Percentiles rank a stretch among this genome's conserved stretches.
Evolutionary conservation across 2,888 invertebrate species (phyloP).

Genomic region (Byasa hedistus): DNA sequence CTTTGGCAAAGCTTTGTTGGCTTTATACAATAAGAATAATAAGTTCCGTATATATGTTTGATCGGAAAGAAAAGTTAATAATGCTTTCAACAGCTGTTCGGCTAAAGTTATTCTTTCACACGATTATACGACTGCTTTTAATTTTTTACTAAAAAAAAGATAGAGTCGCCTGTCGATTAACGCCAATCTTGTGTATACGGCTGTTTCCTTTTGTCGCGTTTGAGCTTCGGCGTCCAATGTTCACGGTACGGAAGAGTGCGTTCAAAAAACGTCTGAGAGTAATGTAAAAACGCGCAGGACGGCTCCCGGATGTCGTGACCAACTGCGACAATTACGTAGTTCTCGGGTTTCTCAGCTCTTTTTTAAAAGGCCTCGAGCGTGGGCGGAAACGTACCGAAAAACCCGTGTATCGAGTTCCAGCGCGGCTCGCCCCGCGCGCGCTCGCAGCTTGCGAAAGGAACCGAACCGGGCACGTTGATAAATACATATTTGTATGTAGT

Average conservation of each 20-base stretch:
- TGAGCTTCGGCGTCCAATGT: conserved; percentile 10
- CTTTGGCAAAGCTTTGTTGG: conserved; percentile 7
- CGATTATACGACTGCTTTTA: too few species aligned
- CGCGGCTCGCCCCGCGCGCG: conserved; percentile 25
- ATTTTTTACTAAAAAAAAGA: too few species aligned
- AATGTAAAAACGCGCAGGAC: conserved; percentile 46
- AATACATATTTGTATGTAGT: not conserved
- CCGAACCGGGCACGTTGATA: not conserved
- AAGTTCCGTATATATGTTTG: not conserved
- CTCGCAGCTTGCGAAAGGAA: conserved; percentile 2
- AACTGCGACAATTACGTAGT: conserved; percentile 36
- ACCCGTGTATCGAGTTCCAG: conserved; percentile 34
- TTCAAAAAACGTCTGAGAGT: conserved; percentile 45
- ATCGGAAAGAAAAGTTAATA: not conserved
- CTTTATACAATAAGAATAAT: not conserved
- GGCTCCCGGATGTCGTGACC: conserved; percentile 52
- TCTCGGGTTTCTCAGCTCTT: conserved; percentile 42
- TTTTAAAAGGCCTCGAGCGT: conserved; percentile 48
- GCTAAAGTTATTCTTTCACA: not conserved
- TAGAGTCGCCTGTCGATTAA: not conserved
- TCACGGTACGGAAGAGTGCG: conserved; percentile 47
- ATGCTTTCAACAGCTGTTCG: not conserved
- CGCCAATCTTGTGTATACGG: conserved; percentile 1
- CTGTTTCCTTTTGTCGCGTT: conserved; percentile 9
- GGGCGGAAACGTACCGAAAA: conserved; percentile 40